Base-by-base conservation (phyloP, 2,888 invertebrate species). In the Apamea anceps region DNA sequence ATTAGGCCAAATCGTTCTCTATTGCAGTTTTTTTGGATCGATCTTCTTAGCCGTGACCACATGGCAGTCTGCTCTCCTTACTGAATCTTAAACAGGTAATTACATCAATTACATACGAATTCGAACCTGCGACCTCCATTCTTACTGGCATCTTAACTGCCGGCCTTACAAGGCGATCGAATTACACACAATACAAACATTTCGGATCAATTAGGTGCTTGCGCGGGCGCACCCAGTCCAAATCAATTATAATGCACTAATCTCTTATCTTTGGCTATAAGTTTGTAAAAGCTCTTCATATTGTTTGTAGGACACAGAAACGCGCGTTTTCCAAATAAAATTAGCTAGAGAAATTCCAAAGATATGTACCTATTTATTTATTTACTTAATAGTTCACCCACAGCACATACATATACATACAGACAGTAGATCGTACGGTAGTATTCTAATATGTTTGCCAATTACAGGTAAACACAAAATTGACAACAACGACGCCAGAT, bases 181-280 rank as follows among this genome's bases (percentile, higher is more conserved):
- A 89, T 89, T 88, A 88, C 84, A 89, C 80, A 90, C 86, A 87
- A 89, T 86, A 85, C 85, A 82, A 88, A 84, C 85, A 84, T 86
- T 86, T 88, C 81, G 77, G 85, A 88, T 87, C 89, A 88, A 90
- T 91, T 87, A 87, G 85, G 75, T 85, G 82, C 48, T 32, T 81
- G 76, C 84, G 87, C 87, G 72, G 88, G 86, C 91, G 91, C 91
- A 88, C 91, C 92, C 90, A 88, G 81, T 89, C 87, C 72, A 65
- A 88, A 91, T 89, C 92, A 89, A 92, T 92, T 92, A 92, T 87
- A 88, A 85, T 88, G 76, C 88, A 86, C 81, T 88, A 87, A 90
- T 91, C 89, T 89, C 80, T 87, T 90, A 91, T 91, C 90, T 84
- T 89, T 74, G 78, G 78, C 57, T 74, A 12, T 57, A 71, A 54